Conservation (phyloP, 2,113 vertebrate species). For the Oreamnos americanus region DNA sequence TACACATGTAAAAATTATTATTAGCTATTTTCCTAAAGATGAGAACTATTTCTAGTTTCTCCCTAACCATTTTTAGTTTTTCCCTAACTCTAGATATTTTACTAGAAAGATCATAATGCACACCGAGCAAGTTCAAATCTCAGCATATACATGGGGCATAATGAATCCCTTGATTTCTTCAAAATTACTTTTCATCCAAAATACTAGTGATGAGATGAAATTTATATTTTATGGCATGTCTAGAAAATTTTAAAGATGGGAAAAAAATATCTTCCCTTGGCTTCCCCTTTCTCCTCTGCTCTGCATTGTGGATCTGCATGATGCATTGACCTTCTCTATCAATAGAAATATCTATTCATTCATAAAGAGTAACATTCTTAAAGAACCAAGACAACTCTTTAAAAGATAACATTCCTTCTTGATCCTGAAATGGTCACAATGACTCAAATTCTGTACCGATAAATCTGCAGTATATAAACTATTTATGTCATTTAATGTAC, state of each 20-base stretch:
- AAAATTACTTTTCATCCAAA: background rate
- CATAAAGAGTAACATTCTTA: background rate
- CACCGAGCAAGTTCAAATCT: background rate
- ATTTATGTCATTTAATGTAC: background rate
- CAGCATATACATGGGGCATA: background rate
- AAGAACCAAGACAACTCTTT: background rate
- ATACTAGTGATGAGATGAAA: background rate
- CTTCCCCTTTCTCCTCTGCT: background rate
- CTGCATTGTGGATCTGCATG: too few species aligned
- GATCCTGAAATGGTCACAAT: background rate
- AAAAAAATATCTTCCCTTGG: background rate
- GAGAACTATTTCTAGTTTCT: background rate
- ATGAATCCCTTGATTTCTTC: background rate
- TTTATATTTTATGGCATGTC: too few species aligned
- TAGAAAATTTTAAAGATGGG: background rate
- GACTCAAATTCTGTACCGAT: background rate
- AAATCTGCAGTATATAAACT: background rate
- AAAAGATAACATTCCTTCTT: background rate
- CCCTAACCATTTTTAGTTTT: background rate
- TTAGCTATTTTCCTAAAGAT: background rate
- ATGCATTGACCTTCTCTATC: background rate
- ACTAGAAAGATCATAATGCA: background rate
- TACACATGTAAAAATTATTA: background rate
- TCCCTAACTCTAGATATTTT: background rate
- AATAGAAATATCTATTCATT: background rate